Evolutionary conservation across 2,888 invertebrate genomes (phyloP), one percentile per base, ranked within the genome.

Genomic region (Platycheirus albimanus): DNA sequence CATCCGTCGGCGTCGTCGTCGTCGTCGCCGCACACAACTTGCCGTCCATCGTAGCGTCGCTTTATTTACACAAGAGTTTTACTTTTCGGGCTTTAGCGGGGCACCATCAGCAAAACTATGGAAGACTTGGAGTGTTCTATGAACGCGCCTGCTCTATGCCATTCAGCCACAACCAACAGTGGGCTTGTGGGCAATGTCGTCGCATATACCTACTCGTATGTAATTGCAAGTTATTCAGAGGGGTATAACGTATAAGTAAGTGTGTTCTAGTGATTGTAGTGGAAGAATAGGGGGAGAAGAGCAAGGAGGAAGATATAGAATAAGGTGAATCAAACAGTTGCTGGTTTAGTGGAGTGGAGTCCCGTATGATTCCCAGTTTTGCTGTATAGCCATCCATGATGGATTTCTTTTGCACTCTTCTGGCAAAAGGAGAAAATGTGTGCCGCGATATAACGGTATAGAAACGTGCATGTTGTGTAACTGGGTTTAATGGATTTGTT

Each of bases 401-500:
- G 72, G 77, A 83, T 83, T 83, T 74, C 71, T 64, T 83, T 74
- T 30, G n/a, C 72, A 28, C 41, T 58, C 8, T 41, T 58, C 52
- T 51, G 45, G 49, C 54, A 43, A 49, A 64, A 7, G 72, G 49
- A n/a, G n/a, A 67, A 72, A 83, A 83, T 77, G 77, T 76, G 63
- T 77, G 77, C 83, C 77, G 83, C 83, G 72, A 69, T 43, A 72
- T 83, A 83, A 83, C 83, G 78, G 83, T 78, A 2, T 13, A 30
- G 58, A 66, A 83, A 77, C 71, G 77, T 83, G 63, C 77, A 81
- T 72, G 83, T 83, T 78, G 77, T 74, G 83, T 69, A 83, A 83
- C 83, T 70, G 74, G 83, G 83, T 83, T 83, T 83, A 78, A 83
- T 83, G 83, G 72, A 69, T 78, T 74, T 77, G 72, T 69, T 77